Evolutionary conservation across 1,140 invertebrate species (phyloP), one percentile per base, ranked within the genome.

Genomic region (Notospermus geniculatus): DNA sequence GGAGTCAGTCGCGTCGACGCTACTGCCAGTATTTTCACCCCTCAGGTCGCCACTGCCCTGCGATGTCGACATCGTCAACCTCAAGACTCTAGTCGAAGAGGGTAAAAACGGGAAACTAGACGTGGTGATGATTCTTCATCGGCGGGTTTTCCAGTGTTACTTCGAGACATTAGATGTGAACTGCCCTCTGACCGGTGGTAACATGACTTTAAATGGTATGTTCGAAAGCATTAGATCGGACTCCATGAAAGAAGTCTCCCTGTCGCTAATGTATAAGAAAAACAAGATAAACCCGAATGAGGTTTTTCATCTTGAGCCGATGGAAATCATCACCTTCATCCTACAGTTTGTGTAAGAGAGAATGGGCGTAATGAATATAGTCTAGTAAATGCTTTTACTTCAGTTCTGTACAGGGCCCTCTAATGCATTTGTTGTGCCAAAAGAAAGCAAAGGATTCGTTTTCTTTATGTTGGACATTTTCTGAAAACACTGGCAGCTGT

Each of bases 261-360:
- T 50, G 9, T 50, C 46, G 4, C 25, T 50, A 4, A 50, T 50
- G 46, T 50, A 50, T 50, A n/a, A 50, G 25, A 50, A 50, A 50
- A 5, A n/a, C 9, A 15, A 4, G 4, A 19, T 5, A n/a, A n/a
- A 19, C n/a, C 19, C 25, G 4, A 27, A 50, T 50, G 19, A 50
- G n/a, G 5, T 7, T 50, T 5, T 50, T 4, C 46, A 50, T 27
- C 25, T 50, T 19, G 5, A 50, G 4, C 46, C 46, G n/a, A 50
- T 50, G 46, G 46, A 50, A n/a, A 50, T 50, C 4, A n/a, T 27
- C 4, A 50, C 25, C 9, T 50, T 7, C n/a, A 36, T 4, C 4
- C 15, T 36, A 36, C 32, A 36, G 32, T 36, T 36, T 36, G 32
- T 36, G 4, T 36, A 15, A 36, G 32, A n/a, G n/a, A n/a, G n/a